Evolutionary conservation across 2,113 vertebrate species (phyloP).

Genomic region (Rhynchopsitta pachyrhyncha): DNA sequence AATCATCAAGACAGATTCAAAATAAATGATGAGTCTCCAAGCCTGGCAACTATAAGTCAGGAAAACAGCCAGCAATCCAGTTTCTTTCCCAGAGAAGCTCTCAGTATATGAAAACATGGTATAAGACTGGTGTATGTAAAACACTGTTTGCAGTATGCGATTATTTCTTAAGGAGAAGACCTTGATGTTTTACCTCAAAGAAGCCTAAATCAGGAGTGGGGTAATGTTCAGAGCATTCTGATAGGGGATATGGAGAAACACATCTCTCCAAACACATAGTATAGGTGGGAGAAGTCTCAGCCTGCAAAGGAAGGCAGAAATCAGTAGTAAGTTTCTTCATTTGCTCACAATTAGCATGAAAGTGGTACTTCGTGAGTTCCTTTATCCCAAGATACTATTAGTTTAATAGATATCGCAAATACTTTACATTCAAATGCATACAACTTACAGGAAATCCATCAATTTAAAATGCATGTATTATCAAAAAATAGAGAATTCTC

Average conservation of each 20-base stretch:
- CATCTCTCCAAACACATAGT: not conserved
- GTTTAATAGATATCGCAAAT: not conserved
- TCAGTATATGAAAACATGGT: not conserved
- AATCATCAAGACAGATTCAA: not conserved
- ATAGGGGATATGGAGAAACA: too few species aligned
- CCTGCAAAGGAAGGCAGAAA: not conserved
- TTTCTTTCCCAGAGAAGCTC: not conserved
- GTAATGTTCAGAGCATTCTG: not conserved
- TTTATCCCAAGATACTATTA: not conserved
- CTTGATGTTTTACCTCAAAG: not conserved
- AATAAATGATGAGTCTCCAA: not conserved
- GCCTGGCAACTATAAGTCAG: not conserved
- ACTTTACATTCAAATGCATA: not conserved
- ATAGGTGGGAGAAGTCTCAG: not conserved
- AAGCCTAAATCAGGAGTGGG: not conserved
- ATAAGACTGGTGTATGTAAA: not conserved
- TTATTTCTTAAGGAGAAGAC: not conserved
- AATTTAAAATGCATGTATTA: not conserved
- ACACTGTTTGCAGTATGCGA: not conserved
- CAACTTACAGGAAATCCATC: not conserved
- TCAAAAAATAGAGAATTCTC: accelerated
- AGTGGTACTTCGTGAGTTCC: not conserved
- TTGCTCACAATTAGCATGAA: not conserved
- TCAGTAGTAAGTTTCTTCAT: not conserved
- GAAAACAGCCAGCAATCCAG: not conserved